Percentiles rank a stretch among this genome's conserved stretches.
phyloP scores from a whole-genome alignment of 2,113 vertebrate species.

The Ahaetulla prasina region DNA sequence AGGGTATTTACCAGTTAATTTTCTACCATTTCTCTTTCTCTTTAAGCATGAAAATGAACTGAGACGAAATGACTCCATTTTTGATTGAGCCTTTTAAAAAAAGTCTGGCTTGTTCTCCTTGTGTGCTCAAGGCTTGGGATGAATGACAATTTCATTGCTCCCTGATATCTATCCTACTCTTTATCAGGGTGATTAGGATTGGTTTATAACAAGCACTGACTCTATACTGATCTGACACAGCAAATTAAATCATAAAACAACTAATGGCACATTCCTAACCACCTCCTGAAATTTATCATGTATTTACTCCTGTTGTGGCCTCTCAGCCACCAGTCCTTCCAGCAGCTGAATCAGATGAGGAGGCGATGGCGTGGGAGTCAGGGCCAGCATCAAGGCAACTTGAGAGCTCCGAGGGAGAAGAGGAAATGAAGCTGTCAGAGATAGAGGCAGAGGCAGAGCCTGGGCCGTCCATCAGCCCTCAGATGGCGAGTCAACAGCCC shows the following conservation, averaged over 20 bases:
- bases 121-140: neutral
- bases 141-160: constrained; percentile 7
- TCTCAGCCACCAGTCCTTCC: too few relatives aligned
- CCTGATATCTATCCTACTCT: neutral
- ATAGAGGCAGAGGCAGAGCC: too few relatives aligned
- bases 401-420: too few relatives aligned
- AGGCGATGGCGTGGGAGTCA: too few relatives aligned
- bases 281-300: fast-evolving
- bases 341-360: too few relatives aligned
- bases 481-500: too few relatives aligned
- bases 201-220: constrained; percentile 3
- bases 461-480: too few relatives aligned
- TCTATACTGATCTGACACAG: neutral
- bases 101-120: neutral
- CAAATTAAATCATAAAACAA: neutral
- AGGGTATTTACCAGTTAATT: neutral
- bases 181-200: neutral
- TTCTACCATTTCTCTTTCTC: neutral
- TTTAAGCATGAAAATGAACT: neutral
- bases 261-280: neutral
- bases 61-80: constrained; percentile 13
- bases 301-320: too few relatives aligned
- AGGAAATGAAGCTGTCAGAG: too few relatives aligned
- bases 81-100: neutral
- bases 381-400: too few relatives aligned